Base-by-base conservation (phyloP, 2,888 invertebrate species). In the Psococerastis gibbosa region DNA sequence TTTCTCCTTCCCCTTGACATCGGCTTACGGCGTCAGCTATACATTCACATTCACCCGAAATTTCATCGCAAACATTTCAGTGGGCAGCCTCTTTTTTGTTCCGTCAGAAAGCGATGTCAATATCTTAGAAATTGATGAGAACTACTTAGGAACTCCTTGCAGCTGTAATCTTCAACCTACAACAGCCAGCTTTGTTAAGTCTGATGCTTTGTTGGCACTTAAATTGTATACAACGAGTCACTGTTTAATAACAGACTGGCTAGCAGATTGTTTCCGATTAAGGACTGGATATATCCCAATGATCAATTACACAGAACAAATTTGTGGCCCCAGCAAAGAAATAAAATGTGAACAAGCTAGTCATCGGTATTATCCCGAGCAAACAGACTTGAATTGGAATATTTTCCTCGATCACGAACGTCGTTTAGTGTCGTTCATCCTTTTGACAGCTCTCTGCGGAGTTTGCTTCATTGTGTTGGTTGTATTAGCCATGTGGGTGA, bases 221-320 rank as follows among this genome's bases (percentile, higher is more conserved):
- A 57, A 65, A 43, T 58, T 66, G 51, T 53, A 49, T 43, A 61
- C 65, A 43, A 67, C 73, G 42, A 78, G 75, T 54, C 73, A 65
- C 52, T 80, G 80, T 55, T 66, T 69, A 0, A 69, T 78, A 0
- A 66, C 64, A 43, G 56, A 68, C 45, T 59, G 68, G 33, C 60
- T 78, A 16, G 71, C 75, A 3, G 62, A 65, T 32, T 80, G 80
- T 55, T 75, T 75, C 54, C 71, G 74, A 47, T 63, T 75, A 5
- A 69, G 69, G 1, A 69, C 73, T 50, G 76, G 74, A 35, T 70
- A 73, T 46, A 68, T 77, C 55, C 57, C 67, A 44, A 69, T 78
- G 54, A 56, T 64, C 33, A 76, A 75, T 51, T 79, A 74, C 54
- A 67, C 71, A 1, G 64, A 67, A 33, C 60, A 67, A 35, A 69